These are phyloP conservation scores for Esperia sulphurella DNA, from an alignment of 2,888 invertebrate species.

Conservation along the genomic window DNA sequence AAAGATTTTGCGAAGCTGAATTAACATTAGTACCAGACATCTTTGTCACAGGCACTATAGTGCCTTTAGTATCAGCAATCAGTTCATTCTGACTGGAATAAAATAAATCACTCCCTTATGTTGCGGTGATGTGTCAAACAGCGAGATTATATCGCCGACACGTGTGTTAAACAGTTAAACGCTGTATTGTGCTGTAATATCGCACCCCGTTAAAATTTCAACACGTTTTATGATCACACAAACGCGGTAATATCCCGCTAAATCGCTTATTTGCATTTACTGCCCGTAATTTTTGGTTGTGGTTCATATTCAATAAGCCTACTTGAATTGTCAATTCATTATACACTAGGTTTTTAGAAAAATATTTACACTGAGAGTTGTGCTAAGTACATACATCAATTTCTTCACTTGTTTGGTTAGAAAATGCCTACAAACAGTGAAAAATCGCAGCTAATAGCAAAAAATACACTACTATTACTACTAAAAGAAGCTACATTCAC, in stretches of 20 bases:
- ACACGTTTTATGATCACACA: not conserved
- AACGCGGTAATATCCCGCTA: not conserved
- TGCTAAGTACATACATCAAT: no score
- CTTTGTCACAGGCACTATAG: not conserved
- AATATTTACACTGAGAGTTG: no score
- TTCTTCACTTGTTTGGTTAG: no score
- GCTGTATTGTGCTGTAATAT: not conserved
- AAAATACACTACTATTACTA: no score
- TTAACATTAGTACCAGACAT: not conserved
- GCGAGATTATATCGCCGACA: not conserved
- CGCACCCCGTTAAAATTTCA: not conserved
- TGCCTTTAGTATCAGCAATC: not conserved
- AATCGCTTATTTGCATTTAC: not conserved
- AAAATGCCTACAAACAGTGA: no score
- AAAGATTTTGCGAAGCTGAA: no score
- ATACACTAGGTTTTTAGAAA: no score
- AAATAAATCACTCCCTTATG: not conserved
- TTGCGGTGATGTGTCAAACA: not conserved
- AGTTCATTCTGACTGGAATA: not conserved
- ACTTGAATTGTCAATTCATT: not conserved
- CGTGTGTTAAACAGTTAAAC: not conserved
- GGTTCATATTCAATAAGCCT: no score
- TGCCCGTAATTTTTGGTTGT: not conserved
- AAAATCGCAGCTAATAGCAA: no score
- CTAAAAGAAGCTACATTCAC: no score